A percentile compares a stretch with the other conserved stretches of the same genome.
Conservation (phyloP, 2,113 vertebrate species). For the Hyla sarda region DNA sequence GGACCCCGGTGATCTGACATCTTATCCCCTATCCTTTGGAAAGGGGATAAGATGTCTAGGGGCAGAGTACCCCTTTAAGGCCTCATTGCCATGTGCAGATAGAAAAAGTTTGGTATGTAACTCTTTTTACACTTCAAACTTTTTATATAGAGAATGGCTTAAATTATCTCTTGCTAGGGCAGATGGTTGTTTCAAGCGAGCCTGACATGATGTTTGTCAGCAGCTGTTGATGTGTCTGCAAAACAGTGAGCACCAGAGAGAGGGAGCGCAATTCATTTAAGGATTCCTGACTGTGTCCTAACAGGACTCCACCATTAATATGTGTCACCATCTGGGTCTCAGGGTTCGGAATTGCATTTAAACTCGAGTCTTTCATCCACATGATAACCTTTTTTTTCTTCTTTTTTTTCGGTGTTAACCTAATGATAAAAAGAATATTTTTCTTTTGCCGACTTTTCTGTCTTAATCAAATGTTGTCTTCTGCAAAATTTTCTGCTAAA, state of each 20-base stretch:
- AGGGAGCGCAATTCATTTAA: conserved; percentile 49
- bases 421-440: conserved; percentile 58
- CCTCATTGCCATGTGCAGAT: no score
- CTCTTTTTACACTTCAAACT: conserved; percentile 26
- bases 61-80: no score
- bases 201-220: conserved; percentile 60
- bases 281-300: conserved; percentile 45
- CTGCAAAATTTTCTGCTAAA: conserved; percentile 23
- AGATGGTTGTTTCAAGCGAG: conserved; percentile 57
- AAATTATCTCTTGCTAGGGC: conserved; percentile 57
- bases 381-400: neutral
- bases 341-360: neutral
- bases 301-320: conserved; percentile 42
- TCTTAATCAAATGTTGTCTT: conserved; percentile 49
- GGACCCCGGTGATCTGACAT: no score
- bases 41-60: no score
- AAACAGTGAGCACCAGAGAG: conserved; percentile 58
- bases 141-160: conserved; percentile 50
- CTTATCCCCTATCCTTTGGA: no score
- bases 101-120: neutral
- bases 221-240: conserved; percentile 61
- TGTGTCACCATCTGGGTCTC: conserved; percentile 39
- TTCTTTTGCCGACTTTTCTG: neutral
- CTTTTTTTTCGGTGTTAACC: neutral
- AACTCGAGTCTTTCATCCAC: neutral